Conservation (phyloP, 1,140 invertebrate genomes). For the Drosophila micromelanica region DNA sequence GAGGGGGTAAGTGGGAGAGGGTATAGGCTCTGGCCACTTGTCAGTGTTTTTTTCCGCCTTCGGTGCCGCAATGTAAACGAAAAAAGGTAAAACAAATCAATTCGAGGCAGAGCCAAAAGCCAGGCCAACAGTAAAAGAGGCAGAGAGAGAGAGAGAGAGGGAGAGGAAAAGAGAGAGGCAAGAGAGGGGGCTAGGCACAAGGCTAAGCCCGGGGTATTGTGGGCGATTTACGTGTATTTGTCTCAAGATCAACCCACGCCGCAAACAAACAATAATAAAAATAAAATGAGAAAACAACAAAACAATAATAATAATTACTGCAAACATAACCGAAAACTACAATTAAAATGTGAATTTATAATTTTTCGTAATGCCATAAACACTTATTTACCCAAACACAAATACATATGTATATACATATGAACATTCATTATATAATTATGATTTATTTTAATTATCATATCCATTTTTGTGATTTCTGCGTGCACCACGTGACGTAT, state of each 20-base stretch:
- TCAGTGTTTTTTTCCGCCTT: constrained; percentile 8
- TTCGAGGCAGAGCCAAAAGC: constrained; percentile 39
- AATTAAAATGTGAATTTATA: constrained; percentile 47
- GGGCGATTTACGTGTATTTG: constrained; percentile 57
- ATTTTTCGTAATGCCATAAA: constrained; percentile 60
- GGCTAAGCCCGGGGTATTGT: constrained; percentile 36
- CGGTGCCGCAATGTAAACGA: constrained; percentile 20
- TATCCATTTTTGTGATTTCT: constrained; percentile 56
- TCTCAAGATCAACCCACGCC: constrained; percentile 53
- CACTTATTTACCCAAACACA: constrained; percentile 28
- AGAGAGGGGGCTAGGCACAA: neutral
- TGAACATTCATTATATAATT: constrained; percentile 9
- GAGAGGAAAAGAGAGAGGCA: neutral
- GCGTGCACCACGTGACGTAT: constrained; percentile 62
- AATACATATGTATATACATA: neutral
- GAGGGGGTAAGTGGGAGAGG: neutral
- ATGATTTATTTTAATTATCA: constrained; percentile 41
- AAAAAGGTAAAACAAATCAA: constrained; percentile 68
- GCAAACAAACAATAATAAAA: constrained; percentile 9
- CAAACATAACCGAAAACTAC: constrained; percentile 4
- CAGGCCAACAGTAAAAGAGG: constrained; percentile 1
- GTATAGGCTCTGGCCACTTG: constrained; percentile 34
- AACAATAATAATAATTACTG: constrained; percentile 33
- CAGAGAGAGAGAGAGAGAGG: neutral
- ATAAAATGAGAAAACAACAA: neutral